Evolutionary conservation across 2,888 invertebrate genomes (phyloP), one percentile per base, ranked within the genome.

Genomic region (Drosophila neutralis): DNA sequence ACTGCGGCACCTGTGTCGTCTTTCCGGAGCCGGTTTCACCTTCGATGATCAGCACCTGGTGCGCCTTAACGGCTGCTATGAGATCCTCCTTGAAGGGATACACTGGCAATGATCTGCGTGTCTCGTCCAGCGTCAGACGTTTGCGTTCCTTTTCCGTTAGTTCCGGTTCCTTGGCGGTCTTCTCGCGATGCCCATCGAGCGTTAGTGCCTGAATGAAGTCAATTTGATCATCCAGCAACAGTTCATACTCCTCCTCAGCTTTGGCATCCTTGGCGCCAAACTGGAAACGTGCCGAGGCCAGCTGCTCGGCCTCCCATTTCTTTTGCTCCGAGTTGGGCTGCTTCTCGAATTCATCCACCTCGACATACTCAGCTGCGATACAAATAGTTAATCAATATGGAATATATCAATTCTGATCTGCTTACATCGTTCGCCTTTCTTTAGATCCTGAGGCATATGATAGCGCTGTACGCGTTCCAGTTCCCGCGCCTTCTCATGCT

Each of bases 11-110:
- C 94, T 99, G 99, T 11, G 99, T 99, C 0, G 99, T 99, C 95
- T 99, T 99, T 5, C 99, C 99, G 15, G 98, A 98, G 0, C 99
- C 99, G 8, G 99, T 99, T 94, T 99, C 99, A 63, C 99, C 99
- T 94, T 98, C 98, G 73, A 99, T 97, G 83, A 99, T 99, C 31
- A 99, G 94, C 78, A 98, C 95, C 93, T 98, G 97, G 93, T 97
- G 96, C 76, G 97, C 96, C 89, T 94, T 95, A n/a, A 99, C 97
- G 15, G 99, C 99, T 84, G 96, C 95, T 82, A 99, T 96, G 31
- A 99, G 94, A 91, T 97, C 96, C 51, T 97, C 95, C 91, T 95
- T 95, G 91, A 98, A 99, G 0, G 98, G 97, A 94, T 95, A 99
- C 61, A 99, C 98, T 0, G 99, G 99, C 63, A 99, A 94, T 75